Percentiles rank a stretch among this genome's conserved stretches.
Conservation (phyloP, 2,113 vertebrate species). For the Pelecanoides urinatrix region DNA sequence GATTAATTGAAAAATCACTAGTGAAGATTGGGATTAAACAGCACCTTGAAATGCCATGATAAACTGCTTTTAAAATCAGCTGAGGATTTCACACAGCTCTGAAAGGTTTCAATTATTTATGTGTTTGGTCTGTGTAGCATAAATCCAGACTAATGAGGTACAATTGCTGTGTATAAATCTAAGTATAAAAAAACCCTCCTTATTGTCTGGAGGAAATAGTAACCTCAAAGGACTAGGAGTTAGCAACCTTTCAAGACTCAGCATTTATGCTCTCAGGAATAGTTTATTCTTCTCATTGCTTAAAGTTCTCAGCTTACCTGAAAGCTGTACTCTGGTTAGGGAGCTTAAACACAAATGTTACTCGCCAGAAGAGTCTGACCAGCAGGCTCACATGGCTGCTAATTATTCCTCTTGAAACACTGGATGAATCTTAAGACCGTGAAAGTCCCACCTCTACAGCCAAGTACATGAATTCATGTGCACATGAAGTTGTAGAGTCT, state of each 20-base stretch:
- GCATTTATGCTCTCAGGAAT: background rate
- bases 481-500: background rate
- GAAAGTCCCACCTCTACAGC: background rate
- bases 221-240: background rate
- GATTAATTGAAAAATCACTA: constrained; percentile 53
- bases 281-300: background rate
- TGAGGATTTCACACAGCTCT: constrained; percentile 46
- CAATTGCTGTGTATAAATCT: constrained; percentile 55
- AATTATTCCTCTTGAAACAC: background rate
- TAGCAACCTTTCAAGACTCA: background rate
- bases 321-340: background rate
- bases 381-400: background rate
- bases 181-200: background rate
- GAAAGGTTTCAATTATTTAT: constrained; percentile 69
- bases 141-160: constrained; percentile 69
- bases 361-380: fast-evolving
- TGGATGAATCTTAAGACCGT: fast-evolving
- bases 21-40: constrained; percentile 55
- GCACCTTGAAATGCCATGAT: constrained; percentile 53
- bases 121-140: constrained; percentile 36
- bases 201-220: constrained; percentile 5
- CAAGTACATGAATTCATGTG: background rate
- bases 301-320: background rate
- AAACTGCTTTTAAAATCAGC: constrained; percentile 56
- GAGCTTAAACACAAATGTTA: background rate